Base-by-base conservation (phyloP, 2,113 vertebrate genomes). In the Pterocles burchelli region DNA sequence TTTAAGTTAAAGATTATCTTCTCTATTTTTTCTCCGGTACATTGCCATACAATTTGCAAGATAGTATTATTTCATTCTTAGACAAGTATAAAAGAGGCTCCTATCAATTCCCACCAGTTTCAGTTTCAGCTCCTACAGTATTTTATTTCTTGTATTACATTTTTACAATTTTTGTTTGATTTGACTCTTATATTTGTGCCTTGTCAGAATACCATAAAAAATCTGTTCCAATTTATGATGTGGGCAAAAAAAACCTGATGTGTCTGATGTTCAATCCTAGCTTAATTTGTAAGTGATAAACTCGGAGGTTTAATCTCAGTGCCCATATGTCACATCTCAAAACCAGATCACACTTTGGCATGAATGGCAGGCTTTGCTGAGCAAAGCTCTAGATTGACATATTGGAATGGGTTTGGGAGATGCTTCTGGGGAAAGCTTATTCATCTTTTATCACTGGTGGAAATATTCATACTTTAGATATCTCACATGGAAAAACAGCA, bases 251-350 rank as follows among this genome's bases (percentile, higher is more conserved):
- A 45, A 29, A 68, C 85, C 84, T 67, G 85, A 88, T 74, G 68
- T 3, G 4, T 57, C 72, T 91, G 88, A 88, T 11, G 33, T 77
- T 94, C 55, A 74, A 67, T 68, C 57, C 57, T 29, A 83, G 55
- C 38, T 95, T 90, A 90, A 92, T 84, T 93, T 28, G 20, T 86
- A 88, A 96, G 79, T 83, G 90, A 34, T 90, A 80, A 66, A 0
- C 70, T 48, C 17, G 89, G 38, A 67, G 75, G 79, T 93, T 96
- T 96, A 86, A 96, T 94, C 95, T 94, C 52, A 15, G 72, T 57
- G 90, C 90, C 93, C 88, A 62, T 90, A 76, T 51, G 93, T 59
- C 93, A 89, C 82, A 88, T 93, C 85, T 93, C 88, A 85, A 74
- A 91, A 85, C 59, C 81, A 94, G 72, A 91, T 88, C 89, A 63